Conservation (phyloP, 30 jellyfish, hydroid and myxozoan species). For the Euphysa ruthae region DNA sequence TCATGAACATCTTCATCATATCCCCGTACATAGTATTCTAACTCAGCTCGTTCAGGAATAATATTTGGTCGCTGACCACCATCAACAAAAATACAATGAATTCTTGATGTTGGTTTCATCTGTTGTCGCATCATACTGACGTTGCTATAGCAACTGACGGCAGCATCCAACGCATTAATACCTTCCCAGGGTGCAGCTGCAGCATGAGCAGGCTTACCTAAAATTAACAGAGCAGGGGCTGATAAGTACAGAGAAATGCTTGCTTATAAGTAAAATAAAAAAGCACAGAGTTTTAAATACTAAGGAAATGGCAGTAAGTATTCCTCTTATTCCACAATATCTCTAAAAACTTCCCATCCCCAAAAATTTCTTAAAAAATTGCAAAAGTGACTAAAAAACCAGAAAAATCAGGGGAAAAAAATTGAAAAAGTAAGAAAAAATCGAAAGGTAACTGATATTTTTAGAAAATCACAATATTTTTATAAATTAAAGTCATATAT, state of each 20-base stretch:
- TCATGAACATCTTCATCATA: conserved; percentile 24
- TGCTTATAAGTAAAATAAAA: neutral
- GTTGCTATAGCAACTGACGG: conserved; percentile 70
- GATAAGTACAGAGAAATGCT: neutral
- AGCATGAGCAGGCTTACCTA: conserved; percentile 85
- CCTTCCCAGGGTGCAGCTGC: conserved; percentile 94
- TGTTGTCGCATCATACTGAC: conserved; percentile 89
- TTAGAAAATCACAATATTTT: no score
- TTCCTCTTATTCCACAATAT: no score
- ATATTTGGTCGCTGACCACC: conserved; percentile 87
- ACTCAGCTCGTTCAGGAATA: conserved; percentile 66
- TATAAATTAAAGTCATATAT: no score
- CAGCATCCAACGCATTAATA: conserved; percentile 89
- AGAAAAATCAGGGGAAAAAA: no score
- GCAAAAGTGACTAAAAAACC: no score
- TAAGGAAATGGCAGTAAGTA: no score
- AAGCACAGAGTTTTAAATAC: neutral
- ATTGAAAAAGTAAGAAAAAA: no score
- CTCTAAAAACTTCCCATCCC: no score
- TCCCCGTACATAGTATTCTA: conserved; percentile 37
- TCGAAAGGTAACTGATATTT: no score
- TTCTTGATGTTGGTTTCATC: conserved; percentile 47
- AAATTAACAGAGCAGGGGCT: no score
- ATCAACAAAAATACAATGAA: conserved; percentile 62
- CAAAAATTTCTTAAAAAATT: no score